Base-by-base conservation (phyloP, 2,797 vertebrate genomes). In the Mastacembelus armatus region DNA sequence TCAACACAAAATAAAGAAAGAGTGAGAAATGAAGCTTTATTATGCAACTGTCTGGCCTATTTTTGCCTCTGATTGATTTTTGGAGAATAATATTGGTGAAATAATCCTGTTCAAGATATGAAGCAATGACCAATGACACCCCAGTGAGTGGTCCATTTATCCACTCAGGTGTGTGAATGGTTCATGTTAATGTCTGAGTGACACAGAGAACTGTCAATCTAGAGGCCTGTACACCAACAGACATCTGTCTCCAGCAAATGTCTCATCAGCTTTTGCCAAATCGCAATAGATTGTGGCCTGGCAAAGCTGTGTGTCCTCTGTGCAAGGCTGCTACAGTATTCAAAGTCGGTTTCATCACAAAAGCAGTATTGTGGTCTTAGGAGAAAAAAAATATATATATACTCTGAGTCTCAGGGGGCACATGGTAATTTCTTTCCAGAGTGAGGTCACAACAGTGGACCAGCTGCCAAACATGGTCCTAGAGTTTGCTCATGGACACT, bases 401-500 rank as follows among this genome's bases (percentile, higher is more conserved):
- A n/a, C n/a, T n/a, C n/a, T n/a, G n/a, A 63, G 24, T 59, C 39
- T 19, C 7, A 0, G 11, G 38, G 36, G 55, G 56, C 51, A 57
- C 35, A 27, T 30, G 18, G n/a, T n/a, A 30, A 58, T 52, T 42
- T 35, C 8, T 32, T 35, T 8, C 62, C 14, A 27, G 42, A n/a
- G 52, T 4, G 52, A 64, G 55, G 47, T 60, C 60, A 68, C 39
- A 38, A 21, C 62, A 30, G 36, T 2, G 39, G 62, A 33, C 71
- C 35, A 47, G 30, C n/a, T 8, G 7, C 1, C 9, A 40, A 30
- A 35, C 22, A 29, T 7, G 9, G 10, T 50, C n/a, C 32, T 5
- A 26, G 44, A 70, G 58, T 32, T 2, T 43, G 57, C 59, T 67
- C 55, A 68, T 65, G 48, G 50, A 50, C 47, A 58, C 48, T 45